These are phyloP conservation scores for Sander vitreus DNA, from an alignment of 2,113 vertebrate species.

Conservation along the genomic window DNA sequence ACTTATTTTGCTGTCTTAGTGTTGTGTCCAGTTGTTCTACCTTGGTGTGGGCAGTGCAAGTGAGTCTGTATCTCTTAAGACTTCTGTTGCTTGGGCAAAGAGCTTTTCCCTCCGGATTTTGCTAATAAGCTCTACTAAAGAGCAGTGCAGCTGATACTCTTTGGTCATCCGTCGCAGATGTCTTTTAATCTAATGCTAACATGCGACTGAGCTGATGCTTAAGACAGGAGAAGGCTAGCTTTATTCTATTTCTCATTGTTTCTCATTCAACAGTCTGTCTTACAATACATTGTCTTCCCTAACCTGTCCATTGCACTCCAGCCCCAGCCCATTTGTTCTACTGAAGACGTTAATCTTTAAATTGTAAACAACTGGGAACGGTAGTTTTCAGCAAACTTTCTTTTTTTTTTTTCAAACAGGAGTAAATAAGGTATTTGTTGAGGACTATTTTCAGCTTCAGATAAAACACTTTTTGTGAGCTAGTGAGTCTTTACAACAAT, in stretches of 20 bases:
- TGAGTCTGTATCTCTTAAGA: slow-evolving; percentile 47
- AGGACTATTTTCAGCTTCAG: background rate
- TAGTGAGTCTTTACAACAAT: no score
- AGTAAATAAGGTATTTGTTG: background rate
- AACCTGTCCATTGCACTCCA: background rate
- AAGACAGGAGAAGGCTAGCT: background rate
- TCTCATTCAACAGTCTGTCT: background rate
- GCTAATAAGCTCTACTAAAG: background rate
- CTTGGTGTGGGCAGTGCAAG: slow-evolving; percentile 25
- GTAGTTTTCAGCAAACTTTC: background rate
- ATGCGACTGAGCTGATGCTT: background rate
- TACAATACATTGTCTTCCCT: background rate
- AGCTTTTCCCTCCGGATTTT: background rate
- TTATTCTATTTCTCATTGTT: background rate
- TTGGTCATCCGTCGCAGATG: background rate
- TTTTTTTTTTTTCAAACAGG: background rate
- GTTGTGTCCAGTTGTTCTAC: slow-evolving; percentile 37
- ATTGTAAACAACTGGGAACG: background rate
- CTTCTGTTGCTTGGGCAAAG: background rate
- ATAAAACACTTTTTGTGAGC: background rate
- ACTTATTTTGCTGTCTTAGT: slow-evolving; percentile 51
- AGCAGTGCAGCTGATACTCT: background rate
- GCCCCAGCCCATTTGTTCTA: background rate
- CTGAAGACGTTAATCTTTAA: background rate
- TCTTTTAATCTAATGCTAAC: background rate